phyloP scores from a whole-genome alignment of 2,888 invertebrate species.

The Caenorhabditis drosophilae region DNA sequence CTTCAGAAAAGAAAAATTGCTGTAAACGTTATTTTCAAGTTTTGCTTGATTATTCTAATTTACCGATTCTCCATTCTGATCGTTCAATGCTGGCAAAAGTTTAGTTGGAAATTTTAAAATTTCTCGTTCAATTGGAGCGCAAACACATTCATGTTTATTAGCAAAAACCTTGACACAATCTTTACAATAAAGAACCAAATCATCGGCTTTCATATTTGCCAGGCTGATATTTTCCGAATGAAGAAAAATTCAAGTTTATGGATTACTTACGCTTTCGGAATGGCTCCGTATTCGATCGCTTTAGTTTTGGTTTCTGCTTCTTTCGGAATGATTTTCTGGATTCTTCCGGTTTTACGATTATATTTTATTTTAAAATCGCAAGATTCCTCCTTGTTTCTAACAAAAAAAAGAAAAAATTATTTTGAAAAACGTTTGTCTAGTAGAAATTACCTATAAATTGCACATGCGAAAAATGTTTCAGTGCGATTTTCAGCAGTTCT shows the following conservation, averaged over 20 bases:
- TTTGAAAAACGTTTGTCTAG: not conserved
- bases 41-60: no score
- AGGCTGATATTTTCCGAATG: no score
- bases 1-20: slow-evolving; percentile 65
- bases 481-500: slow-evolving; percentile 31
- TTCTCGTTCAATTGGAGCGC: slow-evolving; percentile 32
- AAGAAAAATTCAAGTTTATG: no score
- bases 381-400: slow-evolving; percentile 23
- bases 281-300: slow-evolving; percentile 28
- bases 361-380: slow-evolving; percentile 22
- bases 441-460: slow-evolving; percentile 48
- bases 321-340: not conserved
- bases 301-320: slow-evolving; percentile 17
- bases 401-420: slow-evolving; percentile 1
- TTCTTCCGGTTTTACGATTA: slow-evolving; percentile 17
- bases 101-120: slow-evolving; percentile 40
- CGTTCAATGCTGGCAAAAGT: slow-evolving; percentile 46
- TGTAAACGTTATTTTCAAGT: no score
- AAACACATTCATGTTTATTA: slow-evolving; percentile 48
- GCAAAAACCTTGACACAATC: slow-evolving; percentile 49
- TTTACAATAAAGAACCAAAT: slow-evolving; percentile 45
- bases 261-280: slow-evolving; percentile 40
- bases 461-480: slow-evolving; percentile 53
- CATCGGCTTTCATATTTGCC: slow-evolving; percentile 30
- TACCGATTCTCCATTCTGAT: slow-evolving; percentile 59